Evolutionary conservation across 2,113 vertebrate species (phyloP), one percentile per base, ranked within the genome.

Genomic region (Hystrix brachyura): DNA sequence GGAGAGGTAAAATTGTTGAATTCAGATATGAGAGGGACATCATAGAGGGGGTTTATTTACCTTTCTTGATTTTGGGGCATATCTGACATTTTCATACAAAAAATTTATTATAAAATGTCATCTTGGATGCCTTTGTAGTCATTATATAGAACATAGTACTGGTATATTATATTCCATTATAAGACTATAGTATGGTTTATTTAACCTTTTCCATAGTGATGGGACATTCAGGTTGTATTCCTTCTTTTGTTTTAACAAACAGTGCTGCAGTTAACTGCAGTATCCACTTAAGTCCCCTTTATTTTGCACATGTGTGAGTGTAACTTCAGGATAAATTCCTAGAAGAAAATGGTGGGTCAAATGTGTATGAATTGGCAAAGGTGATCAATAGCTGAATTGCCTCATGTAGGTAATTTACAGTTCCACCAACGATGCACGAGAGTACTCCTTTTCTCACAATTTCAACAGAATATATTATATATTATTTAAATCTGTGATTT

Each of bases 291-390:
- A 6, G 43, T 65, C 25, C 21, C 64, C 2, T 17, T 71, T 80
- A 64, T 79, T 91, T 79, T 96, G 38, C 34, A 46, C 46, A 64
- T 78, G 11, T 87, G 7, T 82, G 19, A 71, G 10, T 72, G 0
- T 74, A 51, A 76, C 59, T 81, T 94, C 19, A 82, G 94, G 72
- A 95, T 86, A 71, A 71, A 90, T 82, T 94, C 32, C 46, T 90
- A 21, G 9, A 76, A 87, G 43, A 85, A 95, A 94, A 62, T 94
- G n/a, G 51, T 89, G 51, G 14, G 32, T 64, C 46, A 82, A 86
- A 90, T 59, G 19, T 62, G 6, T 57, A 27, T 67, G 25, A 81
- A 57, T 62, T 95, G 95, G 19, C 15, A 67, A 25, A 67, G 32
- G 17, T 72, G 69, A 43, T 59, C 48, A 90, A 38, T 90, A 57